Evolutionary conservation across 2,113 vertebrate species (phyloP), one percentile per base, ranked within the genome.

Genomic region (Xerus inauris): DNA sequence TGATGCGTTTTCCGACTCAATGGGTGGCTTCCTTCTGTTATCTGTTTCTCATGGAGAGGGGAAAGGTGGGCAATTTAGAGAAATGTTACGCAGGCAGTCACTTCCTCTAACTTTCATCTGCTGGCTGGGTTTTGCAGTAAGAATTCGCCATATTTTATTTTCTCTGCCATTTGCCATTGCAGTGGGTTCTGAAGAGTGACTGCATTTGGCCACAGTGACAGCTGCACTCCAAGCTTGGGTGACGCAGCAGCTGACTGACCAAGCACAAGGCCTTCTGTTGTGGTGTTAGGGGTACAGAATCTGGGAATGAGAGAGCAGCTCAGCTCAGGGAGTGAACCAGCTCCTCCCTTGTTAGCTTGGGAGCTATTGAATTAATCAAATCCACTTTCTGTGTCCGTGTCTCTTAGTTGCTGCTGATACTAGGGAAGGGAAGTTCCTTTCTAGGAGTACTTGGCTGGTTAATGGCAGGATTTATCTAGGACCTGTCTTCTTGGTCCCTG

Each of bases 11-110:
- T 97, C 76, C 13, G 10, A 79, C 77, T 97, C 94, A 73, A 19
- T 97, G 94, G 94, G 94, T 96, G 95, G 95, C 69, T 95, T 87
- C 75, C 59, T 95, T 95, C 88, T 95, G 92, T 95, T 95, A 77
- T 95, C 94, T 96, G 76, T 96, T 94, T 96, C 89, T 97, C 2
- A 0, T 30, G 67, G 94, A 91, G 87, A 96, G 88, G 87, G 71
- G 42, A 72, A 94, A 96, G 95, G 95, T 96, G 64, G 88, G 85
- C 90, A 83, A 54, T 94, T 97, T 89, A 87, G 77, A 93, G 95
- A 92, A 87, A 89, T 71, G 94, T 73, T 82, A 57, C 73, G 69
- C 59, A 82, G 87, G 81, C 84, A 75, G 72, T 59, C 71, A 67
- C 89, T 89, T 96, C 59, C 64, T 87, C 62, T 9, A 19, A 51